phyloP scores from a whole-genome alignment of 1,140 invertebrate species.

The Phymastichus coffea region DNA sequence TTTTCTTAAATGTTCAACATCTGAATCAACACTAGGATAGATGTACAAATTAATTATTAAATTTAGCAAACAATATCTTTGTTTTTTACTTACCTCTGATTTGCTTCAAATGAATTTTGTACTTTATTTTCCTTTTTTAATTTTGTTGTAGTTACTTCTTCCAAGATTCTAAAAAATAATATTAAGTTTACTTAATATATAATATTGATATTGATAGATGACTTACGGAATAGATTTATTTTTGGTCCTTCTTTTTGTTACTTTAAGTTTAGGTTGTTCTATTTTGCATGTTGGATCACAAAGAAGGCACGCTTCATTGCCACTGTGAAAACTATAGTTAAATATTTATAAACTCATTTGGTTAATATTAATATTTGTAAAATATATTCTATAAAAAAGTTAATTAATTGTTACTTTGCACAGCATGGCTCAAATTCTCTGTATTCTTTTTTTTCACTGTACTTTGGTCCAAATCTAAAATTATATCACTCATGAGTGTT shows the following conservation, averaged over 20 bases:
- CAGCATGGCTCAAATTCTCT: slow-evolving; percentile 26
- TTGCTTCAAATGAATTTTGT: not conserved
- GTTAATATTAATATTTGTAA: not conserved
- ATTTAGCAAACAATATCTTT: no score
- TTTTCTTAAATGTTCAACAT: no score
- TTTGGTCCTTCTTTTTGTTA: not conserved
- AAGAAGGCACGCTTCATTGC: no score
- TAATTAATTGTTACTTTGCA: slow-evolving; percentile 1
- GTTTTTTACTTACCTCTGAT: not conserved
- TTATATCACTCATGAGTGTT: not conserved
- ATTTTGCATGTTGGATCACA: slow-evolving; percentile 16
- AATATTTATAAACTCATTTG: not conserved
- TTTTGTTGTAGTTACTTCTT: not conserved
- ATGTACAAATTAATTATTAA: no score
- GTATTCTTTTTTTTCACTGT: slow-evolving; percentile 16
- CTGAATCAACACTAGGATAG: not conserved
- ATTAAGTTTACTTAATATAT: not conserved
- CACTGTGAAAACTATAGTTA: slow-evolving; percentile 20
- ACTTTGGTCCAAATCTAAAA: slow-evolving; percentile 15
- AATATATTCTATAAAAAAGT: not conserved
- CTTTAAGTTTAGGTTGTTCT: not conserved
- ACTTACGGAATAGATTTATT: not conserved
- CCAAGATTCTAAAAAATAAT: not conserved
- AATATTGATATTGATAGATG: not conserved
- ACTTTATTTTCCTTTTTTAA: not conserved